Conservation (phyloP, 2,113 vertebrate species). For the Ia io region DNA sequence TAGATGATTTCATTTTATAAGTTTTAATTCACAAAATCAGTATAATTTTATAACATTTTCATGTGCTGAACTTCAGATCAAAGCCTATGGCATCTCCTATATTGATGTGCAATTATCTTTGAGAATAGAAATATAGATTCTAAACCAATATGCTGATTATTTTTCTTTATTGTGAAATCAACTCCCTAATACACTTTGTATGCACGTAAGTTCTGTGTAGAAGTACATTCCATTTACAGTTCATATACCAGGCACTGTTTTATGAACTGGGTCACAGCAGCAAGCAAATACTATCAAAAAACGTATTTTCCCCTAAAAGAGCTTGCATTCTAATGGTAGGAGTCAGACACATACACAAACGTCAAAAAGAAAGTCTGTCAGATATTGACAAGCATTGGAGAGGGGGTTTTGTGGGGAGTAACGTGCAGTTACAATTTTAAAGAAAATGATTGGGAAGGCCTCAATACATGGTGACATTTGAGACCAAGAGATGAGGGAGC, state of each 20-base stretch:
- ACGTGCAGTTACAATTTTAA: neutral
- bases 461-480: neutral
- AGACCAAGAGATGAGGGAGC: neutral
- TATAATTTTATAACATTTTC: neutral
- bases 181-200: neutral
- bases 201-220: neutral
- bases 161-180: neutral
- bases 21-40: neutral
- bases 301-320: neutral
- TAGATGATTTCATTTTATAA: neutral
- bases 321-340: neutral
- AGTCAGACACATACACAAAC: neutral
- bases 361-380: neutral
- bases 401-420: neutral
- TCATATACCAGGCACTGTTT: neutral
- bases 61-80: neutral
- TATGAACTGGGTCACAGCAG: neutral
- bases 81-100: neutral
- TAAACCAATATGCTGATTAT: neutral
- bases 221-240: neutral
- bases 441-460: neutral
- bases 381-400: neutral
- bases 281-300: neutral
- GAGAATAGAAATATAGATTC: neutral
- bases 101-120: neutral